Evolutionary conservation across 1,140 invertebrate genomes (phyloP).

Genomic region (Triops longicaudatus): DNA sequence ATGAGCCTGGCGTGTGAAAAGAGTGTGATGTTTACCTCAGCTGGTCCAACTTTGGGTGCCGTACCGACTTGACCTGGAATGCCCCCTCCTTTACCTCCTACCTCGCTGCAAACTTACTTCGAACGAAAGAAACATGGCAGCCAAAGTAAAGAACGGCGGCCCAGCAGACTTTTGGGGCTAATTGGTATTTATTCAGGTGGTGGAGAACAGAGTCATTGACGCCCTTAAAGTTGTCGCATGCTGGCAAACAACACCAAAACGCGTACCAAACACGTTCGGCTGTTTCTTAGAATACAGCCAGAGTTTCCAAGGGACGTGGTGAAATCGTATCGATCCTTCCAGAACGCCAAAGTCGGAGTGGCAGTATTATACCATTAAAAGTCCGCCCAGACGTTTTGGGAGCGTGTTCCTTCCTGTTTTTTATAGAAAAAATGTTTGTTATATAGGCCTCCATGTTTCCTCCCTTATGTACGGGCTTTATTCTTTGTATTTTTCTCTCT

Average conservation of each 20-base stretch:
- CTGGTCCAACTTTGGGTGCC: neutral
- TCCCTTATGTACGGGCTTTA: neutral
- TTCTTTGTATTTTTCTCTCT: neutral
- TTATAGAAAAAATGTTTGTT: neutral
- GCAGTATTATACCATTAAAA: constrained; percentile 12
- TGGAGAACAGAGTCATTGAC: neutral
- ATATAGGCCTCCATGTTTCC: neutral
- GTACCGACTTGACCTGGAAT: no score
- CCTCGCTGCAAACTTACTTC: neutral
- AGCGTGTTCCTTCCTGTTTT: neutral
- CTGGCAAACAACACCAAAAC: no score
- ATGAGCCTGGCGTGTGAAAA: constrained; percentile 14
- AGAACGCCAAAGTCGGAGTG: neutral
- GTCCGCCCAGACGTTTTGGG: neutral
- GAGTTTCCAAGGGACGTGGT: neutral
- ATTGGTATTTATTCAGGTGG: constrained; percentile 10
- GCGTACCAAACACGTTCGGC: no score
- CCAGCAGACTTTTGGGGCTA: neutral
- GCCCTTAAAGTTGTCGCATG: neutral
- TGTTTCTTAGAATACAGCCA: no score
- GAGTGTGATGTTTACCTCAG: neutral
- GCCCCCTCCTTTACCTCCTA: no score
- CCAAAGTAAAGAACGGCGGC: no score
- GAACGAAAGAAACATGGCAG: neutral
- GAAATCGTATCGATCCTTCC: neutral